These are phyloP conservation scores for Halotydeus destructor DNA, from an alignment of 1,140 invertebrate species.

Conservation along the genomic window DNA sequence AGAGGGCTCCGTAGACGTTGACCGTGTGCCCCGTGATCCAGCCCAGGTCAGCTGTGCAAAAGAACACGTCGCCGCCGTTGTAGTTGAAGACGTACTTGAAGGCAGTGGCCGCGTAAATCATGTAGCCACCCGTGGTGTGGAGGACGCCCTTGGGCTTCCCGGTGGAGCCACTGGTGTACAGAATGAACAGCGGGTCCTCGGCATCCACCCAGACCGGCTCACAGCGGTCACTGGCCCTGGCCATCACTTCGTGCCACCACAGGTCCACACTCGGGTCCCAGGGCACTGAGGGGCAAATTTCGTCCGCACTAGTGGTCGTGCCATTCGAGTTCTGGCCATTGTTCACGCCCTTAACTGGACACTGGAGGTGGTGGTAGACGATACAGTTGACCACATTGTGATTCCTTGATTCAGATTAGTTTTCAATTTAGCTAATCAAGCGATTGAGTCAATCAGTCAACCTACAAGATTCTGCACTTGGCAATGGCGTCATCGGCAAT, in stretches of 20 bases:
- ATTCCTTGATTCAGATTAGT: background rate
- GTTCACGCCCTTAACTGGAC: background rate
- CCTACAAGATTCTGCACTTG: slow-evolving; percentile 24
- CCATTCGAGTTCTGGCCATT: background rate
- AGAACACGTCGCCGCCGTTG: slow-evolving; percentile 70
- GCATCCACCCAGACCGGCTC: slow-evolving; percentile 80
- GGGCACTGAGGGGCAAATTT: background rate
- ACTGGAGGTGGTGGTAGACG: slow-evolving; percentile 6
- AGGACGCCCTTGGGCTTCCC: slow-evolving; percentile 93
- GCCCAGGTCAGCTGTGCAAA: slow-evolving; percentile 97
- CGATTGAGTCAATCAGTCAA: too few species aligned
- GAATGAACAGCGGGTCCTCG: slow-evolving; percentile 87
- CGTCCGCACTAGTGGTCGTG: background rate
- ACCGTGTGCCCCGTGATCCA: slow-evolving; percentile 97
- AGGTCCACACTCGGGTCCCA: slow-evolving; percentile 39
- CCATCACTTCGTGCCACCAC: slow-evolving; percentile 80
- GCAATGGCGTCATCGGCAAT: slow-evolving; percentile 49
- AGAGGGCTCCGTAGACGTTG: slow-evolving; percentile 77
- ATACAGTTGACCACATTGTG: background rate
- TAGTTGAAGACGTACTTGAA: slow-evolving; percentile 92
- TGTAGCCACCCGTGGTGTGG: slow-evolving; percentile 79
- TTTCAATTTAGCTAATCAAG: background rate
- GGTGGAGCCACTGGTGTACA: slow-evolving; percentile 91
- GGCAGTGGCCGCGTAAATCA: slow-evolving; percentile 68
- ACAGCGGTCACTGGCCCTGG: slow-evolving; percentile 46